phyloP scores from a whole-genome alignment of 64 coral and sea anemone genomes.

The Pocillopora verrucosa region DNA sequence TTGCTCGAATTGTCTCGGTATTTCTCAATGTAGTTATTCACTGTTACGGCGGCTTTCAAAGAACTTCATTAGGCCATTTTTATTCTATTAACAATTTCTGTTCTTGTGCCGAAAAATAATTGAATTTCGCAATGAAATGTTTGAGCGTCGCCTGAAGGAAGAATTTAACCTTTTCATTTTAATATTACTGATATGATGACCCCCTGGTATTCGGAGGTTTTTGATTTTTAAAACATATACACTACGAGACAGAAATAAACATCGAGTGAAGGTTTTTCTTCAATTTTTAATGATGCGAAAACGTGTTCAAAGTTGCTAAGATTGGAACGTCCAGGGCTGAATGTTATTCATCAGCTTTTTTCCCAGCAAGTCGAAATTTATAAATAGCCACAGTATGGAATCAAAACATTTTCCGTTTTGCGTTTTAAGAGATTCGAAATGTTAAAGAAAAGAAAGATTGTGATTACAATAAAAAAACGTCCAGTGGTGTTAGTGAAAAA shows the following conservation, averaged over 20 bases:
- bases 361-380: background rate
- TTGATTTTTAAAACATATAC: background rate
- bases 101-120: slow-evolving; percentile 7
- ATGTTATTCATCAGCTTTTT: background rate
- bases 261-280: background rate
- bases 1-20: background rate
- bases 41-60: background rate
- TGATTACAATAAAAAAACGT: background rate
- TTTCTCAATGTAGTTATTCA: background rate
- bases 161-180: background rate
- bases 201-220: background rate
- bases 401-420: background rate
- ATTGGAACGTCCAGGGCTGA: background rate
- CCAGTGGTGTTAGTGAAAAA: background rate
- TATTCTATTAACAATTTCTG: slow-evolving; percentile 22
- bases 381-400: background rate
- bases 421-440: background rate
- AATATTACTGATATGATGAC: background rate
- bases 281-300: slow-evolving; percentile 35
- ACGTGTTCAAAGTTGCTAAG: slow-evolving; percentile 14
- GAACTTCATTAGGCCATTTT: background rate
- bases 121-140: background rate
- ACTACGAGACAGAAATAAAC: background rate
- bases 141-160: background rate
- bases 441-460: background rate